These are phyloP conservation scores for Aradophagus sp. DNA, from an alignment of 1,140 invertebrate genomes.

Conservation along the genomic window DNA sequence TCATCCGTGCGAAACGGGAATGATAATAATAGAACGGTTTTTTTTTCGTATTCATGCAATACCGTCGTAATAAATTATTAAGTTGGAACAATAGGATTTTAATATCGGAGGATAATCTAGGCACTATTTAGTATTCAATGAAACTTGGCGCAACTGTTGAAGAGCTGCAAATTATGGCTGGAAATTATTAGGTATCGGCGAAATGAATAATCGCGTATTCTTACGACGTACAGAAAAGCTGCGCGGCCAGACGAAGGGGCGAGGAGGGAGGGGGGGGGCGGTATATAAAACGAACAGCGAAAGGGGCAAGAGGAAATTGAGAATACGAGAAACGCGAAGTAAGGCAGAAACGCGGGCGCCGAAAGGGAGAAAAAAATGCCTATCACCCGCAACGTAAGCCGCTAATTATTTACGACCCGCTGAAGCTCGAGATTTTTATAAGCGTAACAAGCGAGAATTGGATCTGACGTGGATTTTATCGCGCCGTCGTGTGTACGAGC, in stretches of 20 bases:
- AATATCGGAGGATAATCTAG: conserved; percentile 44
- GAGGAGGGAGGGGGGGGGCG: too few relatives aligned
- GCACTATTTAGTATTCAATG: conserved; percentile 42
- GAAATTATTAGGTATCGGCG: conserved; percentile 49
- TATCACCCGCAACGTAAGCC: conserved; percentile 32
- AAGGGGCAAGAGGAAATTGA: conserved; percentile 35
- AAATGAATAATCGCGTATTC: conserved; percentile 50
- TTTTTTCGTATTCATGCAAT: conserved; percentile 9
- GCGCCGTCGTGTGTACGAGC: conserved; percentile 6
- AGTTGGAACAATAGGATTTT: conserved; percentile 42
- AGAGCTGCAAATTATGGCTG: conserved; percentile 31
- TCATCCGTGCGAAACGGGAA: conserved; percentile 1
- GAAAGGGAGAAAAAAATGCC: conserved; percentile 21
- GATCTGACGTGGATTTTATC: conserved; percentile 29
- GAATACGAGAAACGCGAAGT: conserved; percentile 46
- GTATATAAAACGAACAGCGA: too few relatives aligned
- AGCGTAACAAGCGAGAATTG: conserved; percentile 33
- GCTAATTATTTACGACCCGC: conserved; percentile 51
- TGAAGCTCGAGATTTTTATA: conserved; percentile 40
- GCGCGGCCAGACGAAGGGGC: not conserved
- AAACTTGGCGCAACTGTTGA: conserved; percentile 41
- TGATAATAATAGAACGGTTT: conserved; percentile 6
- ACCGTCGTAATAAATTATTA: conserved; percentile 35
- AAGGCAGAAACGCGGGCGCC: conserved; percentile 20
- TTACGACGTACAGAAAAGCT: conserved; percentile 34